Conservation (phyloP, 35 echinoderm and acorn worm species). For the Amphiura filiformis region DNA sequence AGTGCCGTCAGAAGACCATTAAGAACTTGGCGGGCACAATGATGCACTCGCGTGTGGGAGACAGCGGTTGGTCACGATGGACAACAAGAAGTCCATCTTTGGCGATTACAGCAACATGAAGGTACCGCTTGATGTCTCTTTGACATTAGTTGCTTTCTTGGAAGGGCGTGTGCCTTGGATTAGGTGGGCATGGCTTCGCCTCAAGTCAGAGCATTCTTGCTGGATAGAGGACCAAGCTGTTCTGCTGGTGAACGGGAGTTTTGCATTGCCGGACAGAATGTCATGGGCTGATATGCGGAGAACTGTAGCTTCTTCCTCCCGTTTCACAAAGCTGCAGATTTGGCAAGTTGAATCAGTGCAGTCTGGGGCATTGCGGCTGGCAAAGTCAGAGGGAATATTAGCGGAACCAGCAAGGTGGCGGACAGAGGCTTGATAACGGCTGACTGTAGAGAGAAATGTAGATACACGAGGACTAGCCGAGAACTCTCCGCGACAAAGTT, state of each 20-base stretch:
- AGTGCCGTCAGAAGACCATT: conserved; percentile 61
- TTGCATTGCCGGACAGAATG: conserved; percentile 16
- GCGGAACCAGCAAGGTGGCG: conserved; percentile 40
- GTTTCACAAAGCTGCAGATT: conserved; percentile 43
- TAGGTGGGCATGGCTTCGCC: conserved; percentile 44
- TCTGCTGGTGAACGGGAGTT: conserved; percentile 37
- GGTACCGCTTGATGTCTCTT: conserved; percentile 29
- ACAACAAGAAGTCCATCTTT: conserved; percentile 56
- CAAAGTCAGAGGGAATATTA: conserved; percentile 56
- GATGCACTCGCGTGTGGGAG: conserved; percentile 28
- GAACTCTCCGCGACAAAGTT: conserved; percentile 52
- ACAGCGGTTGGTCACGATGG: conserved; percentile 4
- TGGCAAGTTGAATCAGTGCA: conserved; percentile 32
- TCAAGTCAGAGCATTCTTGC: conserved; percentile 32
- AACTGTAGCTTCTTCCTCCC: conserved; percentile 14
- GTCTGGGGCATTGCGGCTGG: conserved; percentile 40
- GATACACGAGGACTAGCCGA: conserved; percentile 49
- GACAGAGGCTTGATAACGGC: conserved; percentile 5
- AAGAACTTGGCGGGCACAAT: conserved; percentile 49
- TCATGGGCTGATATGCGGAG: not conserved
- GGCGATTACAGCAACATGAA: conserved; percentile 17
- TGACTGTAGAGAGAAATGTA: conserved; percentile 27
- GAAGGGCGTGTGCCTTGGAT: conserved; percentile 31
- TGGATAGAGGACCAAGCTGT: conserved; percentile 26
- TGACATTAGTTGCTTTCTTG: conserved; percentile 35